Base-by-base conservation (phyloP, 2,888 invertebrate species). In the Xestia ashworthii region DNA sequence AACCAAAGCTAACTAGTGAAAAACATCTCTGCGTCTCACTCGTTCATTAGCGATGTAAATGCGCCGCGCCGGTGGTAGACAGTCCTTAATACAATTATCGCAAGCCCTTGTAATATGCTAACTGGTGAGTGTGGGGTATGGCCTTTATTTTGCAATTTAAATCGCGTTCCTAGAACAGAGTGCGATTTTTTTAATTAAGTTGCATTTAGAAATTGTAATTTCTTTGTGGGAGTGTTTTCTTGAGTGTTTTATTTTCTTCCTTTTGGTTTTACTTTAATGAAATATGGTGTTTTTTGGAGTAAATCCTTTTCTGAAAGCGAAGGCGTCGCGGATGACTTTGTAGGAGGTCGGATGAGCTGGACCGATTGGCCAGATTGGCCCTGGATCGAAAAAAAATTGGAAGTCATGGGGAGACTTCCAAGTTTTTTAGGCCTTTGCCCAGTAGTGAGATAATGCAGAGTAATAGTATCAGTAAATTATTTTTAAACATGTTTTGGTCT, bases 1-100 rank as follows among this genome's bases (percentile, higher is more conserved):
- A 83, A 87, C 65, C 73, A 66, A 79, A 82, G 83, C 71, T 73
- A 88, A 87, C 85, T 89, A 84, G 86, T 85, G 91, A 93, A 93
- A 93, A 93, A 93, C 93, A 92, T 91, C 89, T 89, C 85, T 84
- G 83, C 79, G 86, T 85, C 86, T 82, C 80, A 72, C 70, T 84
- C 88, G 90, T 93, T 94, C 93, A 94, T 94, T 94, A 94, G 91
- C 82, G 88, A 95, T 94, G 95, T 92, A 94, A 94, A 95, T 95
- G 90, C 80, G 84, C 79, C 88, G 78, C 82, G 80, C 83, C 77
- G 81, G 83, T 81, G 78, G 81, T 74, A 82, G 82, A 65, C 80
- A 75, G 80, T 65, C 85, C 78, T 88, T 91, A 91, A 92, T 91
- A 92, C 93, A 93, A 93, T 94, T 94, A 93, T 92, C 92, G 91